A percentile compares a stretch with the other conserved stretches of the same genome.
These are phyloP conservation scores for Brachystomella parvula DNA, from an alignment of 1,140 invertebrate genomes.

Conservation along the genomic window DNA sequence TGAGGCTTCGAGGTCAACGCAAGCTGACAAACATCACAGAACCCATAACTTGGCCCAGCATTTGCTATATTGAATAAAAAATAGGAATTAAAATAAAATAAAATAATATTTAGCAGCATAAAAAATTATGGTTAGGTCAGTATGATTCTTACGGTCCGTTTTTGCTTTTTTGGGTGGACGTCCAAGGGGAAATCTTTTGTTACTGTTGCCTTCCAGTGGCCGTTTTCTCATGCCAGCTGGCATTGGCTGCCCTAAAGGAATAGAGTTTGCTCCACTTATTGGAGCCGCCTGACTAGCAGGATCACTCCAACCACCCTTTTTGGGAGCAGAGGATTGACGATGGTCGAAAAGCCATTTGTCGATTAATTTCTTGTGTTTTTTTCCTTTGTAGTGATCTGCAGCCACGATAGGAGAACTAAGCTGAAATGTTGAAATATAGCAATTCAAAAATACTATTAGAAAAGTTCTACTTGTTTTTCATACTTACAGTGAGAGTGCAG, in stretches of 20 bases:
- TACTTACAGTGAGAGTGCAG: conserved; percentile 23
- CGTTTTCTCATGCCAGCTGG: background rate
- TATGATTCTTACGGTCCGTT: background rate
- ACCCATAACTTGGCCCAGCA: background rate
- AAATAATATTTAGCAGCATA: background rate
- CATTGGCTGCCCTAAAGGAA: background rate
- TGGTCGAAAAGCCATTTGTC: conserved; percentile 16
- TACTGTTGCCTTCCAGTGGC: background rate
- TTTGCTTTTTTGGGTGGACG: background rate
- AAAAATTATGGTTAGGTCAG: no score
- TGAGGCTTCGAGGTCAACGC: background rate
- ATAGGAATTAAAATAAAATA: background rate
- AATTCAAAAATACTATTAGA: conserved; percentile 6
- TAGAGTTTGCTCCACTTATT: background rate
- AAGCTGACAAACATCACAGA: background rate
- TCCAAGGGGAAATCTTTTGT: background rate
- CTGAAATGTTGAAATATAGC: conserved; percentile 6
- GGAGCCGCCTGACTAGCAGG: background rate
- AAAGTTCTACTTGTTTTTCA: background rate
- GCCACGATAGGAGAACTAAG: conserved; percentile 29
- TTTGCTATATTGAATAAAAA: background rate
- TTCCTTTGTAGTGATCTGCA: conserved; percentile 29
- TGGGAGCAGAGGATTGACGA: background rate
- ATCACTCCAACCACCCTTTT: background rate
- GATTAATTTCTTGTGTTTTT: conserved; percentile 22